phyloP scores from a whole-genome alignment of 2,888 invertebrate genomes.

The Drosophila falleni region DNA sequence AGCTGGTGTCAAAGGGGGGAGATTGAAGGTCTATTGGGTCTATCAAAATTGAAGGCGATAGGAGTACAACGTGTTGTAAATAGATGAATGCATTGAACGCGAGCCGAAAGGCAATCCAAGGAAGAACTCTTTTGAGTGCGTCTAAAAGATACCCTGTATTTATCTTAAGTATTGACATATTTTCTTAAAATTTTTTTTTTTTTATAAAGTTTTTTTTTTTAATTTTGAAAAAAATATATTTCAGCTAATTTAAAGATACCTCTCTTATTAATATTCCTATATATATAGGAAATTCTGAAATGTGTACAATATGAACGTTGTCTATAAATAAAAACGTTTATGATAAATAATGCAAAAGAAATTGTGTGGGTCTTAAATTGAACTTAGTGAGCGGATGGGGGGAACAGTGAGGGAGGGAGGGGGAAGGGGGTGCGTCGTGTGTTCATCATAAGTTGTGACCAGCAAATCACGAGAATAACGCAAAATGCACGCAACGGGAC shows the following conservation, averaged over 20 bases:
- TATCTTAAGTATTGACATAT: not conserved
- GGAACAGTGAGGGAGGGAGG: not conserved
- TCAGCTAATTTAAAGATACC: not conserved
- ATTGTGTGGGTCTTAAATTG: conserved; percentile 40
- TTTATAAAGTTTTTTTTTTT: too few relatives aligned
- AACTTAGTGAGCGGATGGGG: not conserved
- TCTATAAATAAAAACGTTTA: conserved; percentile 64
- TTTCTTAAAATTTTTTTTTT: not conserved
- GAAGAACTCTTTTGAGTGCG: conserved; percentile 6
- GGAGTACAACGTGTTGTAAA: conserved; percentile 38
- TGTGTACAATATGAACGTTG: conserved; percentile 32
- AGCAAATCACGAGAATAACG: conserved; percentile 60
- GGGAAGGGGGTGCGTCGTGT: not conserved
- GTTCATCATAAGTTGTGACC: conserved; percentile 57
- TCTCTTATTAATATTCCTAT: not conserved
- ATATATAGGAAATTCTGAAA: conserved; percentile 1
- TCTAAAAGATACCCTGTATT: conserved; percentile 23
- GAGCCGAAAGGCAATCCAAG: conserved; percentile 52
- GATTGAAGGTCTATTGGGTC: conserved; percentile 15
- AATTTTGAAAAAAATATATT: not conserved
- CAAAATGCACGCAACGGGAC: conserved; percentile 59
- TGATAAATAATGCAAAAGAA: conserved; percentile 75
- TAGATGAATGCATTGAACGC: conserved; percentile 54
- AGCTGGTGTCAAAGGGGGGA: not conserved
- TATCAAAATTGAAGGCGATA: conserved; percentile 44